These are phyloP conservation scores for Microplitis manilae DNA, from an alignment of 2,888 invertebrate species.

Conservation along the genomic window DNA sequence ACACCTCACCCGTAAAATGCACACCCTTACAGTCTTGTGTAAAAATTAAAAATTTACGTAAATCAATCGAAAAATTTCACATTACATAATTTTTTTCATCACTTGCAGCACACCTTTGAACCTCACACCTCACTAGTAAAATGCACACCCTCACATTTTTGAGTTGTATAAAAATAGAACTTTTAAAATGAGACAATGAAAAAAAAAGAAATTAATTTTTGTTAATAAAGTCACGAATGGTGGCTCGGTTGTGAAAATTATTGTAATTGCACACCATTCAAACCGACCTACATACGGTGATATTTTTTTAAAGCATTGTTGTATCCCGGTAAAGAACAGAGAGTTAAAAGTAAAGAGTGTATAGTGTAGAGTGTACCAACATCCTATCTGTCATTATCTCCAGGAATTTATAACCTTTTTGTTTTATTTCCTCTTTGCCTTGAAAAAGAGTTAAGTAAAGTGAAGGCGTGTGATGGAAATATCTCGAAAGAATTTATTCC, in stretches of 20 bases:
- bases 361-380: neutral
- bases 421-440: neutral
- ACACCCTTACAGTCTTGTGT: no score
- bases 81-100: no score
- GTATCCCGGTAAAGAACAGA: conserved; percentile 9
- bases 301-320: conserved; percentile 17
- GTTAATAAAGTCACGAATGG: conserved; percentile 37
- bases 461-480: neutral
- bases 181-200: neutral
- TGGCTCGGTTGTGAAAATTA: conserved; percentile 43
- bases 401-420: neutral
- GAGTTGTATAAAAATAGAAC: neutral
- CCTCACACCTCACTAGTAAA: no score
- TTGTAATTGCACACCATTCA: conserved; percentile 45
- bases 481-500: neutral
- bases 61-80: no score
- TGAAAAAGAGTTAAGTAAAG: conserved; percentile 11
- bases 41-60: no score
- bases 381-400: neutral
- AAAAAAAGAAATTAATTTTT: conserved; percentile 4
- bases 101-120: no score
- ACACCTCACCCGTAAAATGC: no score
- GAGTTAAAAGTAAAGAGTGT: neutral
- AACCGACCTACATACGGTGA: conserved; percentile 42
- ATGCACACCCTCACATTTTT: no score